Conservation (phyloP, 2,888 invertebrate species). For the Cataglyphis albicans region DNA sequence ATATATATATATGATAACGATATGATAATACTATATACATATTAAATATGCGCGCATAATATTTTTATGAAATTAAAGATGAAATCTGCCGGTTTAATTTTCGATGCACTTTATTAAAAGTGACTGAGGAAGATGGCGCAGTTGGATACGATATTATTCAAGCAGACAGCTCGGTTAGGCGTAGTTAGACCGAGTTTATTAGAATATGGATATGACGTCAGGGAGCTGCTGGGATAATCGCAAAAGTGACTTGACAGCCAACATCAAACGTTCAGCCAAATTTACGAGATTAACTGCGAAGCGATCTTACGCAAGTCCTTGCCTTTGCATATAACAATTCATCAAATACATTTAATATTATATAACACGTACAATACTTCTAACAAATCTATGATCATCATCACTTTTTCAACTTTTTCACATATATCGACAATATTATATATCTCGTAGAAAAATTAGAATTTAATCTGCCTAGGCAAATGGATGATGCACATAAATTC, state of each 20-base stretch:
- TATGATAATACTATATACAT: not conserved
- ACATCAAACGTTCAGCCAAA: slow-evolving; percentile 16
- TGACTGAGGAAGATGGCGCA: slow-evolving; percentile 7
- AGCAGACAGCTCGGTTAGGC: slow-evolving; percentile 27
- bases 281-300: slow-evolving; percentile 14
- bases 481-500: slow-evolving; percentile 33
- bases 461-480: not conserved
- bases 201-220: slow-evolving; percentile 34
- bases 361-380: not conserved
- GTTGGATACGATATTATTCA: not conserved
- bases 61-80: not conserved
- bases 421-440: not conserved
- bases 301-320: not conserved
- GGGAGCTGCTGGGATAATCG: slow-evolving; percentile 21
- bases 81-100: slow-evolving; percentile 21
- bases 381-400: not conserved
- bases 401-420: not conserved
- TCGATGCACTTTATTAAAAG: slow-evolving; percentile 9
- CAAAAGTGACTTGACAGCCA: slow-evolving; percentile 19
- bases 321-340: not conserved
- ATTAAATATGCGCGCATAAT: not conserved
- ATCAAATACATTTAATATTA: not conserved
- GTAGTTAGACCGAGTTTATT: slow-evolving; percentile 28
- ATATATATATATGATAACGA: not conserved
- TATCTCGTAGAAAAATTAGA: not conserved